These are phyloP conservation scores for Aulostomus chinensis DNA, from an alignment of 2,797 vertebrate species.

Conservation along the genomic window DNA sequence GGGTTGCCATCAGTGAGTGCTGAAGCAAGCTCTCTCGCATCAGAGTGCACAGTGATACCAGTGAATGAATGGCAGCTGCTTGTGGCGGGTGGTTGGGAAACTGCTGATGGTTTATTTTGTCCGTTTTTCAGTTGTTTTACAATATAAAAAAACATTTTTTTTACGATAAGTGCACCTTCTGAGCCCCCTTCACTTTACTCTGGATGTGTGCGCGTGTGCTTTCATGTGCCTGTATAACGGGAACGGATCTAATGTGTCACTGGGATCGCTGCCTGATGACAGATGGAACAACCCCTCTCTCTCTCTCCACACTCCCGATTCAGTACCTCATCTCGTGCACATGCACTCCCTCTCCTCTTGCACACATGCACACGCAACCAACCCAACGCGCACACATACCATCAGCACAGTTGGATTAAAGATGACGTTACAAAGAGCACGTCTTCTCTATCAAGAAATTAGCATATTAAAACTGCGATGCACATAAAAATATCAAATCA, in stretches of 20 bases:
- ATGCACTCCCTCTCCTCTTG: too few relatives aligned
- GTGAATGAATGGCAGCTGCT: slow-evolving; percentile 36
- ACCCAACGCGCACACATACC: too few relatives aligned
- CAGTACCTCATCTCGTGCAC: too few relatives aligned
- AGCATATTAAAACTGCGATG: too few relatives aligned
- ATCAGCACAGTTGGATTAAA: too few relatives aligned
- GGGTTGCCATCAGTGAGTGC: slow-evolving; percentile 23
- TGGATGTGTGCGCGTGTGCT: slow-evolving; percentile 1
- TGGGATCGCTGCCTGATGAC: slow-evolving; percentile 19
- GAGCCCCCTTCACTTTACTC: neutral
- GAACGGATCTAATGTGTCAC: slow-evolving; percentile 15
- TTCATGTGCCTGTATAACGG: slow-evolving; percentile 3
- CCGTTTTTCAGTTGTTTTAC: slow-evolving; percentile 6
- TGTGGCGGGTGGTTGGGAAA: slow-evolving; percentile 14
- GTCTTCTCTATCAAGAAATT: too few relatives aligned
- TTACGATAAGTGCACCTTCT: neutral
- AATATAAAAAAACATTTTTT: slow-evolving; percentile 14
- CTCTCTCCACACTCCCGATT: too few relatives aligned
- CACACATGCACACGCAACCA: too few relatives aligned
- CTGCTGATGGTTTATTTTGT: slow-evolving; percentile 9
- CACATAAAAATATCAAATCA: too few relatives aligned
- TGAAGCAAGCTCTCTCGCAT: slow-evolving; percentile 31
- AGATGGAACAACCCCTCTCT: slow-evolving; percentile 20
- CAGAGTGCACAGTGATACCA: slow-evolving; percentile 36
- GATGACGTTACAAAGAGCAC: too few relatives aligned